phyloP scores from a whole-genome alignment of 1,140 invertebrate species.

The Bursaphelenchus mucronatus region DNA sequence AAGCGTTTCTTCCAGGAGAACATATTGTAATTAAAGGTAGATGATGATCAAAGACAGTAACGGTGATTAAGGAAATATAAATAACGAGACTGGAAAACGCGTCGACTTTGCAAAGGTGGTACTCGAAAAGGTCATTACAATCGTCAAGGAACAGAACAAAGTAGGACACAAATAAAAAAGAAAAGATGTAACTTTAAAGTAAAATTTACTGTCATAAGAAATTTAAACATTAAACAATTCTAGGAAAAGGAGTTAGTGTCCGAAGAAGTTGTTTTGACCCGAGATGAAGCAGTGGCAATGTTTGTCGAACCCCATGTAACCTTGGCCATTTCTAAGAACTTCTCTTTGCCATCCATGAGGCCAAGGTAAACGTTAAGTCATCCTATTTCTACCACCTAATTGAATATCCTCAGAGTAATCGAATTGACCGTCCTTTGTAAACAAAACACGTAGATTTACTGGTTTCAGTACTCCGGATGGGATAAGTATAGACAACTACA shows the following conservation, averaged over 20 bases:
- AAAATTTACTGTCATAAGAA: constrained; percentile 14
- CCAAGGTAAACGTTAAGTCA: constrained; percentile 15
- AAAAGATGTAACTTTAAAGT: constrained; percentile 14
- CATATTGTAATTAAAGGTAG: constrained; percentile 19
- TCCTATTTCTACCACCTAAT: background rate
- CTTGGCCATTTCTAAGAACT: constrained; percentile 19
- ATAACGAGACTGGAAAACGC: constrained; percentile 19
- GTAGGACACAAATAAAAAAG: background rate
- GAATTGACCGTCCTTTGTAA: constrained; percentile 10
- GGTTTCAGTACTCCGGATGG: constrained; percentile 7
- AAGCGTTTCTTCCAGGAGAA: constrained; percentile 20
- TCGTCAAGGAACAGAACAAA: constrained; percentile 1
- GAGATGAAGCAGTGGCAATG: constrained; percentile 19
- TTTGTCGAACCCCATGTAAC: constrained; percentile 23
- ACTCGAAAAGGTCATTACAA: constrained; percentile 20
- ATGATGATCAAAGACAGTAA: too few relatives aligned
- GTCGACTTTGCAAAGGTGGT: constrained; percentile 19
- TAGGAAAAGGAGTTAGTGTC: background rate
- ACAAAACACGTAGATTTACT: background rate
- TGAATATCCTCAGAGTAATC: constrained; percentile 7
- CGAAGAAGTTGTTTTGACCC: constrained; percentile 9
- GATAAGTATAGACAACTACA: too few relatives aligned
- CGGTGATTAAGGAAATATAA: constrained; percentile 3
- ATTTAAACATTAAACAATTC: constrained; percentile 1
- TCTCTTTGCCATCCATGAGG: constrained; percentile 15